Base-by-base conservation (phyloP, 2,113 vertebrate genomes). In the Varanus komodoensis region DNA sequence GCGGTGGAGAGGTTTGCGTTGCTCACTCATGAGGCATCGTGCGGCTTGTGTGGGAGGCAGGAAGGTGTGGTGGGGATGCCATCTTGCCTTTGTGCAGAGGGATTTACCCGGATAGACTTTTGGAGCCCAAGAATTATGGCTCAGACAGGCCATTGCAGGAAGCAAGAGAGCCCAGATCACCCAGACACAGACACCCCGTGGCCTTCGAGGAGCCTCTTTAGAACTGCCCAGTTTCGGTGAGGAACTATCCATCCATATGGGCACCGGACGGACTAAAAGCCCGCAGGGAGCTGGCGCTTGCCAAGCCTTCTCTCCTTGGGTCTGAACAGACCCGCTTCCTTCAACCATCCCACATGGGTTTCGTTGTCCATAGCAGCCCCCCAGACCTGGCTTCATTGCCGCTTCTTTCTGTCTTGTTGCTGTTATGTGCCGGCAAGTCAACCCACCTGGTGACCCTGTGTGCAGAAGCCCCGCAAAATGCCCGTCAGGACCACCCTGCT, bases 41-140 rank as follows among this genome's bases (percentile, higher is more conserved):
- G n/a, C 21, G 6, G 48, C 15, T 21, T 38, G n/a, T 5, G 9
- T 32, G 44, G 9, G 0, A 9, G 52, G 25, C 11, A 1, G 44
- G 15, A 19, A 2, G 44, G 9, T 4, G 44, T 25, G 32, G 19
- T 4, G 3, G 6, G 6, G 0, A 8, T 19, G 29, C 32, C 14
- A 0, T 19, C 52, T 17, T 11, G 67, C 29, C 9, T 67, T 34
- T 21, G 5, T 38, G 3, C 21, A 23, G 7, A 12, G 44, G 29
- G 75, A 14, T 4, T 67, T 23, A 67, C 38, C 54, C 6, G 57
- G 54, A 54, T 54, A 77, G 21, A 29, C 27, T 69, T 29, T 19
- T 44, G 48, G 79, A 54, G 50, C 29, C 27, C 29, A n/a, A 29
- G n/a, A 54, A 81, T 79, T 21, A 79, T 11, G 34, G 77, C 44